phyloP scores from a whole-genome alignment of 1,140 invertebrate genomes.

The Whitmania pigra region DNA sequence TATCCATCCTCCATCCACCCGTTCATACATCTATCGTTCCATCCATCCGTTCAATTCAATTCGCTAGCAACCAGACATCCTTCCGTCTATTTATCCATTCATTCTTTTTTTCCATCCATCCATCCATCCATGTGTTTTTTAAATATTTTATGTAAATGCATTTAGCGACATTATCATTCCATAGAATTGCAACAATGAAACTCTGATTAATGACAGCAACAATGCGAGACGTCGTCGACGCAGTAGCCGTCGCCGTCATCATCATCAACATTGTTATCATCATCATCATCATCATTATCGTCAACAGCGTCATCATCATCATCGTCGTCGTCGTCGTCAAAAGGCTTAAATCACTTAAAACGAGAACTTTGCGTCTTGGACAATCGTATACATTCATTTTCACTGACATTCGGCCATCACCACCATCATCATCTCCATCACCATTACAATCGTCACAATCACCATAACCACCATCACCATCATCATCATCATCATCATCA shows the following conservation, averaged over 20 bases:
- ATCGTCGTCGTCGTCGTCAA: neutral
- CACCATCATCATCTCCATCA: neutral
- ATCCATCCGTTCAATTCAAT: no score
- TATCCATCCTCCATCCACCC: no score
- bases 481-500: conserved; percentile 1
- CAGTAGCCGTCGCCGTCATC: no score
- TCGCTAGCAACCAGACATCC: no score
- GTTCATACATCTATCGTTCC: no score
- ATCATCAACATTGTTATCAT: neutral
- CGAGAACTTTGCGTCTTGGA: neutral
- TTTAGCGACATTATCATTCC: neutral
- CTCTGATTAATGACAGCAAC: no score
- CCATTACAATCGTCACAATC: neutral
- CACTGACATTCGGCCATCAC: neutral
- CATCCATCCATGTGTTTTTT: no score
- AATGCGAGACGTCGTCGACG: no score
- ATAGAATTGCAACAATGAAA: no score
- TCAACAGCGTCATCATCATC: neutral
- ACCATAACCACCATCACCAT: neutral
- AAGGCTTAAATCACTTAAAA: neutral
- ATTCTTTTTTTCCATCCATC: no score
- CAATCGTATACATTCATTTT: neutral
- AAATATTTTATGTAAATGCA: neutral
- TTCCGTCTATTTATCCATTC: no score
- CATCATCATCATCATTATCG: conserved; percentile 8